Conservation (phyloP, 2,113 vertebrate genomes). For the Grallaria varia region DNA sequence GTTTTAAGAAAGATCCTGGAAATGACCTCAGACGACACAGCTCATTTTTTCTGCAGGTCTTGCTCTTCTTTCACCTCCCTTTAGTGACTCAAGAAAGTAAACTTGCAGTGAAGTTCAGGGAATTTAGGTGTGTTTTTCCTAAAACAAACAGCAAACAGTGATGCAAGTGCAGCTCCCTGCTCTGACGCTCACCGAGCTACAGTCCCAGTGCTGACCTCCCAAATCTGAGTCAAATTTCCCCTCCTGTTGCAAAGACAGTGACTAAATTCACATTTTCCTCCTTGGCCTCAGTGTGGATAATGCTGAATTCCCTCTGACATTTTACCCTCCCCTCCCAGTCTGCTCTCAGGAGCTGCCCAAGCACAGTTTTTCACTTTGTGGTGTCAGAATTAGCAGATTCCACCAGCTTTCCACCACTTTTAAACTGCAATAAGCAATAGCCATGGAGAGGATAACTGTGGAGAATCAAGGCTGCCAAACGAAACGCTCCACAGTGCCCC, state of each 20-base stretch:
- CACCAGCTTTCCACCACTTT: neutral
- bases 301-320: neutral
- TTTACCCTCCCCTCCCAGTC: neutral
- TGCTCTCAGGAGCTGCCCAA: neutral
- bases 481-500: rapidly evolving
- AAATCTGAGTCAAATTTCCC: neutral
- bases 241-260: neutral
- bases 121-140: neutral
- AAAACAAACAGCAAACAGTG: neutral
- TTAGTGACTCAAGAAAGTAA: neutral
- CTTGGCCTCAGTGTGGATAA: neutral
- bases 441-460: neutral
- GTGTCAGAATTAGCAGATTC: neutral
- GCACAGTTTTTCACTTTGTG: neutral
- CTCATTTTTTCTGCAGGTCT: neutral
- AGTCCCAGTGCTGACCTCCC: neutral
- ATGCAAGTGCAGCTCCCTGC: neutral
- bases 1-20: neutral
- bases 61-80: neutral
- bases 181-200: neutral
- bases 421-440: neutral
- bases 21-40: neutral
- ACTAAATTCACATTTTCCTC: neutral
- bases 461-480: neutral
- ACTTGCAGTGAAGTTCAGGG: neutral